Evolutionary conservation across 2,888 invertebrate species (phyloP).

Genomic region (Hydrotaea cyrtoneurina): DNA sequence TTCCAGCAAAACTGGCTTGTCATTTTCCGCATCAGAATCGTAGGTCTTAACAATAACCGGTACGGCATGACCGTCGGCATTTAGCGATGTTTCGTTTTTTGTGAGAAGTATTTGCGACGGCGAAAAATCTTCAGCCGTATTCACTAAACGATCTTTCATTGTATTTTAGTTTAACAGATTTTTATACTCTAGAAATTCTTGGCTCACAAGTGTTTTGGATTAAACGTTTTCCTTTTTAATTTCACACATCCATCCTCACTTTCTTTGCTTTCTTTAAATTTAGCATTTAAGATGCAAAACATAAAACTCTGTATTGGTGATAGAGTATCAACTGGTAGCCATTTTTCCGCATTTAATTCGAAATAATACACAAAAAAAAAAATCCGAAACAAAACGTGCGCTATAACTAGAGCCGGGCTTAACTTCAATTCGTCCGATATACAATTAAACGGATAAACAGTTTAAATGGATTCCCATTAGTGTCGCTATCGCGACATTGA

Average conservation of each 20-base stretch:
- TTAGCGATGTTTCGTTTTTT: background rate
- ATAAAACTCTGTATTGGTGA: too few species aligned
- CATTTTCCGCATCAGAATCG: constrained; percentile 71
- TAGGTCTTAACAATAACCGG: constrained; percentile 34
- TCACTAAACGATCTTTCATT: constrained; percentile 50
- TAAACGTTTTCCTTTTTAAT: background rate
- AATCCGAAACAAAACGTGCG: constrained; percentile 36
- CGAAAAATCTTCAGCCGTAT: background rate
- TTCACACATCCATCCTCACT: background rate
- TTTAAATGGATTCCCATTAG: constrained; percentile 35
- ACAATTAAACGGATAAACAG: constrained; percentile 51
- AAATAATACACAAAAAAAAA: constrained; percentile 24
- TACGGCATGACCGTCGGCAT: constrained; percentile 37
- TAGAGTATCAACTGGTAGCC: background rate
- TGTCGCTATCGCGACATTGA: constrained; percentile 20
- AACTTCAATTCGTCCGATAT: constrained; percentile 50
- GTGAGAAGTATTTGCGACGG: background rate
- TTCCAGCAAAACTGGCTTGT: constrained; percentile 75
- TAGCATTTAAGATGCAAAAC: too few species aligned
- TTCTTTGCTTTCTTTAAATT: background rate
- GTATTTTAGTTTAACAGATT: background rate
- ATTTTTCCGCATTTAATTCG: constrained; percentile 27
- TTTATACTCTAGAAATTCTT: background rate
- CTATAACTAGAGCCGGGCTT: constrained; percentile 45
- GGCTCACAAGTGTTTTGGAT: background rate